Percentiles rank a stretch among this genome's conserved stretches.
phyloP scores from a whole-genome alignment of 2,797 vertebrate genomes.

The Myotis vivesi region DNA sequence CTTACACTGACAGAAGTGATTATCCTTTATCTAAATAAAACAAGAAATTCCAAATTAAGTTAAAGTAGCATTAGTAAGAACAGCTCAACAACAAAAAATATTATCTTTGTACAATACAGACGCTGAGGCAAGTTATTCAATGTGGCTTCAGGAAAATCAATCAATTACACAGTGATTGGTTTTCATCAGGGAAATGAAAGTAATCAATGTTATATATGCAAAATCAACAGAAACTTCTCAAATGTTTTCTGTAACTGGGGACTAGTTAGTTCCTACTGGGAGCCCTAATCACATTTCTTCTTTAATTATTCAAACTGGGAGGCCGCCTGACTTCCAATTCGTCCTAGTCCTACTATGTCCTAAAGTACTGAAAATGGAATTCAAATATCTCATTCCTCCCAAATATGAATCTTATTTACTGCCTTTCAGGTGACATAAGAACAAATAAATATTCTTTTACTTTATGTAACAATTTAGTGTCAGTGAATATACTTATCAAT shows the following conservation, averaged over 20 bases:
- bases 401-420: neutral
- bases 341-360: neutral
- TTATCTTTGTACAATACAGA: neutral
- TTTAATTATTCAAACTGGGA: neutral
- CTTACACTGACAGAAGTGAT: neutral
- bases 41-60: neutral
- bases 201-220: neutral
- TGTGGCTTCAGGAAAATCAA: neutral
- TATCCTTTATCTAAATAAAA: neutral
- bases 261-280: neutral
- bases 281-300: neutral
- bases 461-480: neutral
- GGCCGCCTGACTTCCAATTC: neutral
- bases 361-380: neutral
- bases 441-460: neutral
- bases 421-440: neutral
- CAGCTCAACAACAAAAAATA: neutral
- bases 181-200: neutral
- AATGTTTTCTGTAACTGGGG: neutral
- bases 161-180: neutral
- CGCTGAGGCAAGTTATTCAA: neutral
- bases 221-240: neutral
- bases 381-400: neutral
- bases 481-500: neutral
- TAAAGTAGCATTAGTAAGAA: neutral